Evolutionary conservation across 2,113 vertebrate species (phyloP).

Genomic region (Galemys pyrenaicus): DNA sequence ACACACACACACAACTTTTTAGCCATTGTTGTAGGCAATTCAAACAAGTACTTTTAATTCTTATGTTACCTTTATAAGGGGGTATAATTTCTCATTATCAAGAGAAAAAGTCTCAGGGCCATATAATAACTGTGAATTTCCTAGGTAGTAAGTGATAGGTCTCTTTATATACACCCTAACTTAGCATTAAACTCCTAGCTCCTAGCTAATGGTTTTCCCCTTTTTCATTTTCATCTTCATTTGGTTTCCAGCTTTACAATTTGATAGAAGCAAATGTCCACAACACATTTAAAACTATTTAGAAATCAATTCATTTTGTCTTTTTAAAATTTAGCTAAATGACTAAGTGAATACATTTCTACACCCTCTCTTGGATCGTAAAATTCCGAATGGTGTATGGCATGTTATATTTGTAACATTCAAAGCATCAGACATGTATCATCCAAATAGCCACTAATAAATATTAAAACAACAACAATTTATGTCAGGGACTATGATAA

Average conservation of each 20-base stretch:
- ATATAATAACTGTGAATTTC: background rate
- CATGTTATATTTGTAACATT: slow-evolving; percentile 3
- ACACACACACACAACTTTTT: no score
- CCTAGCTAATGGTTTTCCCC: background rate
- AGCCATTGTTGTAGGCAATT: no score
- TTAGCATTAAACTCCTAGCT: no score
- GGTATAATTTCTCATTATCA: background rate
- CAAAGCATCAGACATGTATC: background rate
- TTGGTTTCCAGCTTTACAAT: background rate
- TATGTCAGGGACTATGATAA: background rate
- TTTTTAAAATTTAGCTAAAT: slow-evolving; percentile 11
- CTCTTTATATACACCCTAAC: background rate
- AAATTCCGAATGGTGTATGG: background rate
- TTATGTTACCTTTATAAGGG: background rate
- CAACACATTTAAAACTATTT: background rate
- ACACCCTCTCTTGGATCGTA: background rate
- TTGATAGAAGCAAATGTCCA: background rate
- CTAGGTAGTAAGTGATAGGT: background rate
- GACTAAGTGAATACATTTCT: background rate
- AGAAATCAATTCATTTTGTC: background rate
- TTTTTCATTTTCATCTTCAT: background rate
- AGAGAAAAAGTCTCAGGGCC: background rate
- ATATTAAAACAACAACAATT: background rate
- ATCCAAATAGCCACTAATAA: slow-evolving; percentile 1
- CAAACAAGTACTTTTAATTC: background rate